Conservation (phyloP, 2,113 vertebrate species). For the Poeciliopsis turrubarensis region DNA sequence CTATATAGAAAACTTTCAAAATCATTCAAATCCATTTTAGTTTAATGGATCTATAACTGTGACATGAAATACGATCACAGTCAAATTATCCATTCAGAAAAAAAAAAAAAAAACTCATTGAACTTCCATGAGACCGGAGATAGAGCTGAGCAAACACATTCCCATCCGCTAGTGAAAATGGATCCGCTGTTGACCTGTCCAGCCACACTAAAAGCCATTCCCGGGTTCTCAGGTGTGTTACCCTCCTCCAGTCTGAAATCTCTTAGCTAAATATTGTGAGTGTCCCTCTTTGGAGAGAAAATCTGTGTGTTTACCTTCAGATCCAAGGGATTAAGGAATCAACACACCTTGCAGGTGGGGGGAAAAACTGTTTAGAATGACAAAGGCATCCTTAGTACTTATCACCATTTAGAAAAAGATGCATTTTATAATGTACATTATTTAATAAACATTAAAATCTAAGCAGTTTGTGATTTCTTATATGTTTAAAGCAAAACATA, state of each 20-base stretch:
- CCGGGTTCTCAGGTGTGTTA: slow-evolving; percentile 81
- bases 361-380: slow-evolving; percentile 10
- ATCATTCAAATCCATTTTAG: background rate
- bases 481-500: too few relatives aligned
- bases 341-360: slow-evolving; percentile 38
- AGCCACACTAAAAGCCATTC: slow-evolving; percentile 68
- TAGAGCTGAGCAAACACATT: slow-evolving; percentile 73
- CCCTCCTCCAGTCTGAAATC: slow-evolving; percentile 83
- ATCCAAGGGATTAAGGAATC: slow-evolving; percentile 74
- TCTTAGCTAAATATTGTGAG: slow-evolving; percentile 87
- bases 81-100: slow-evolving; percentile 50
- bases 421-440: too few relatives aligned
- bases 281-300: slow-evolving; percentile 79
- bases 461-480: too few relatives aligned
- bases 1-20: background rate
- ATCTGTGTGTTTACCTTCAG: slow-evolving; percentile 78
- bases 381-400: background rate
- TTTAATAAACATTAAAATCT: too few relatives aligned
- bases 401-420: background rate
- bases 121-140: slow-evolving; percentile 60
- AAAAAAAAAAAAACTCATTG: slow-evolving; percentile 36
- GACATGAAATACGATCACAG: slow-evolving; percentile 37
- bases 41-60: slow-evolving; percentile 2
- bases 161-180: slow-evolving; percentile 77
- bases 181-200: slow-evolving; percentile 76